Base-by-base conservation (phyloP, 1,140 invertebrate genomes). In the Propsilocerus akamusi region DNA sequence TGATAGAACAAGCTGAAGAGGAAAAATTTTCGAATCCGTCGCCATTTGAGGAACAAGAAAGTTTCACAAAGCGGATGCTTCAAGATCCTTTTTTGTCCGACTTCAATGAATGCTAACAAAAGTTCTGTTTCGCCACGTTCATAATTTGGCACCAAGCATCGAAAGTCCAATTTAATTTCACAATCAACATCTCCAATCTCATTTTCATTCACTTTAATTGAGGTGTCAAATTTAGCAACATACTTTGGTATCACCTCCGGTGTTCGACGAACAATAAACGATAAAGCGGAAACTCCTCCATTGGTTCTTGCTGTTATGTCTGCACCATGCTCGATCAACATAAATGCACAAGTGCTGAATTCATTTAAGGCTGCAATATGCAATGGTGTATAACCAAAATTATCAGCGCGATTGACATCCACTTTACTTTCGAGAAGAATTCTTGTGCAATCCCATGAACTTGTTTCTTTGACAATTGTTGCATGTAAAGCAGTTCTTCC, bases 291-390 rank as follows among this genome's bases (percentile, higher is more conserved):
- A 2, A 84, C 72, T 8, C 83, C 81, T 2, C 85, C 85, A 53
- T 85, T 85, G 0, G 85, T 90, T 48, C 77, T 68, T 0, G 78
- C 71, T 4, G 85, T 90, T 0, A 92, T 77, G 58, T 91, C 83
- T 0, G 83, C 89, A 1, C 86, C 87, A 59, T 79, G 59, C 68
- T 77, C 76, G 48, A 92, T 63, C 14, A 93, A 68, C 20, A 87
- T 64, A 49, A 80, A 70, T 1, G 85, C 84, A 56, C 83, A 82
- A 22, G 72, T 70, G 4, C 84, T 83, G 53, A 80, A 83, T 63
- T 89, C 85, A 60, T 88, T 86, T 4, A 89, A 66, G 0, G 86
- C 87, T 2, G 86, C 86, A 26, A 90, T 76, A 61, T 91, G 86
- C 10, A 92, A 61, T 0, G 76, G 80, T 25, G 76, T 87, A 66